Conservation (phyloP, 1,140 invertebrate genomes). For the Theocolax elegans region DNA sequence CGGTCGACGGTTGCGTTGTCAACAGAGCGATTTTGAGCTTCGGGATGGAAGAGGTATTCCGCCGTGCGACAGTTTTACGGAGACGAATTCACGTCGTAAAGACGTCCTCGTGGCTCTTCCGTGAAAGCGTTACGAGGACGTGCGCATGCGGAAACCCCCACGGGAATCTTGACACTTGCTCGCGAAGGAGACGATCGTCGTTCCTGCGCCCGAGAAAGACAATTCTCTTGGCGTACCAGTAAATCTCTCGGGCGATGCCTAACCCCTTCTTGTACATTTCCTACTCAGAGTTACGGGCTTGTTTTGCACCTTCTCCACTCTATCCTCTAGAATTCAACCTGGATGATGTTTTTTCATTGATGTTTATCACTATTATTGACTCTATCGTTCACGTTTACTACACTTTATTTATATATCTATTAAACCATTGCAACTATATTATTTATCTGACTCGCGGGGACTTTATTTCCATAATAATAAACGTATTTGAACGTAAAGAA, state of each 20-base stretch:
- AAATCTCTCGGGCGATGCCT: slow-evolving; percentile 8
- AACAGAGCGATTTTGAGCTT: too few species aligned
- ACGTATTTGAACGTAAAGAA: too few species aligned
- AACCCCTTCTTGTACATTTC: not conserved
- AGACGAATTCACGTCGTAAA: slow-evolving; percentile 63
- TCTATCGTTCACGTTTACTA: not conserved
- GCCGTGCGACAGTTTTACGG: slow-evolving; percentile 62
- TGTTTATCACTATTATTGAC: not conserved
- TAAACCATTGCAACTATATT: too few species aligned
- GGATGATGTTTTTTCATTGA: too few species aligned
- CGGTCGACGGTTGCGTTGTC: too few species aligned
- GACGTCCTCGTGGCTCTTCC: slow-evolving; percentile 54
- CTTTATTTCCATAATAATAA: too few species aligned
- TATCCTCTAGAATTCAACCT: not conserved
- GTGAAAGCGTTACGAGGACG: slow-evolving; percentile 51
- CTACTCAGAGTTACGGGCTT: not conserved
- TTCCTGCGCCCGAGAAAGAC: not conserved
- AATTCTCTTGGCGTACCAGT: slow-evolving; percentile 18
- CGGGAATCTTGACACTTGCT: not conserved
- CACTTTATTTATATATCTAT: too few species aligned
- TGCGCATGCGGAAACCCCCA: slow-evolving; percentile 32
- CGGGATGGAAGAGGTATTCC: too few species aligned
- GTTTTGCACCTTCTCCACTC: not conserved
- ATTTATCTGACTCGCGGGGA: too few species aligned
- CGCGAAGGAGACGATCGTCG: slow-evolving; percentile 10